Base-by-base conservation (phyloP, 2,888 invertebrate genomes). In the Eupithecia vulgata region DNA sequence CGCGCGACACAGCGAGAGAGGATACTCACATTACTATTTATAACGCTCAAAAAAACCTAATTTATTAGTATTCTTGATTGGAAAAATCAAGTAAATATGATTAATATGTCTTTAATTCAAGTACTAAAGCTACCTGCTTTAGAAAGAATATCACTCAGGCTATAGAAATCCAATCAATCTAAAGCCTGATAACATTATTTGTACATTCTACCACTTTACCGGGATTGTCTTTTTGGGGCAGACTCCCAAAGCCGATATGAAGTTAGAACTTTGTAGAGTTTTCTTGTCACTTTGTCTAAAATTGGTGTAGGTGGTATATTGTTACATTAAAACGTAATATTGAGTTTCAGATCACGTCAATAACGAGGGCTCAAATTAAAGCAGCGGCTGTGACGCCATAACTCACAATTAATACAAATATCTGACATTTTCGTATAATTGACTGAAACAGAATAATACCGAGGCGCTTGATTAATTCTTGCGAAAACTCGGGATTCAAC, bases 391-490 rank as follows among this genome's bases (percentile, higher is more conserved):
- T 40, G 68, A 40, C 68, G 57, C 30, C 40, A 68, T 68, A 59
- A 68, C 40, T 68, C 59, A 59, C 59, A 59, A 40, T 40, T 68
- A 64, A 59, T 57, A 59, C 40, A 59, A 59, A 68, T 42, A 59
- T 59, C 40, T 40, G 40, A 42, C 37, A 61, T 68, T 52, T 42
- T 59, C 25, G 40, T 68, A 65, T 13, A 13, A 68, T 57, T 25
- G 68, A 66, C 30, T 45, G 25, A 34, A 48, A 45, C 69, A 70
- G 62, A 62, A 67, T 73, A 45, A 69, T 61, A 67, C 61, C 57
- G n/a, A 72, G 30, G 15, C 40, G 67, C 42, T 67, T 70, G 42
- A 73, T 73, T 73, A 73, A 73, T 68, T 68, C 59, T 40, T 30
- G 66, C 30, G 17, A 72, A 65, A 52, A 64, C 68, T 48, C 30